Percentiles rank a stretch among this genome's conserved stretches.
Evolutionary conservation across 2,797 vertebrate genomes (phyloP).

Genomic region (Pachyuromys duprasi): DNA sequence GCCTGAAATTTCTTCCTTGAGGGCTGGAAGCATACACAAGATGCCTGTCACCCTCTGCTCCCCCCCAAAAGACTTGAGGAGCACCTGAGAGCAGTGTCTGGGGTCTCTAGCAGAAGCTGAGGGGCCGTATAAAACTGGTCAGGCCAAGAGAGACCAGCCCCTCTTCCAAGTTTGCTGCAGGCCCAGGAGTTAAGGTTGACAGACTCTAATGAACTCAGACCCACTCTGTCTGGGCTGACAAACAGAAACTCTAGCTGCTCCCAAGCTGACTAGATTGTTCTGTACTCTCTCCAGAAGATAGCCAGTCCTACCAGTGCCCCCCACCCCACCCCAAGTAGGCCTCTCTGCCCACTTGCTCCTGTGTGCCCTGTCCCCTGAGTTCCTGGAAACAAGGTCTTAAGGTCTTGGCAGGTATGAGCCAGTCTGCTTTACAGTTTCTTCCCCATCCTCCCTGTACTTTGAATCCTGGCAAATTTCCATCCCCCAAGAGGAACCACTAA

Average conservation of each 20-base stretch:
- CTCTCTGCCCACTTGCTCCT: background rate
- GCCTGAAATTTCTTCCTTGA: conserved; percentile 10
- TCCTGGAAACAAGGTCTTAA: background rate
- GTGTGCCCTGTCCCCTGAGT: background rate
- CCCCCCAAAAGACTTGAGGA: background rate
- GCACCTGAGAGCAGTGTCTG: background rate
- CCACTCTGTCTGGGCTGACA: background rate
- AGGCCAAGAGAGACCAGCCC: background rate
- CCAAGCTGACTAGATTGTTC: background rate
- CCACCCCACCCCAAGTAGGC: background rate
- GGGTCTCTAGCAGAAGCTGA: conserved; percentile 16
- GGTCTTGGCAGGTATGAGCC: background rate
- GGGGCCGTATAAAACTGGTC: background rate
- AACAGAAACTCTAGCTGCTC: background rate
- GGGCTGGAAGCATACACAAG: background rate
- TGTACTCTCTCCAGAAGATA: background rate
- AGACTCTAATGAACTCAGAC: background rate
- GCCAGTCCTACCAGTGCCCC: background rate
- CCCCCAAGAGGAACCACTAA: background rate
- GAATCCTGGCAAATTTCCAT: background rate
- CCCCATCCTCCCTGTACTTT: background rate
- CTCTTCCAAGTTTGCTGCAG: background rate
- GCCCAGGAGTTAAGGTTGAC: background rate
- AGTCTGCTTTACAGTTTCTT: background rate
- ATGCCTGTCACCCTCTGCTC: background rate